Base-by-base conservation (phyloP, 2,113 vertebrate species). In the Origma solitaria region DNA sequence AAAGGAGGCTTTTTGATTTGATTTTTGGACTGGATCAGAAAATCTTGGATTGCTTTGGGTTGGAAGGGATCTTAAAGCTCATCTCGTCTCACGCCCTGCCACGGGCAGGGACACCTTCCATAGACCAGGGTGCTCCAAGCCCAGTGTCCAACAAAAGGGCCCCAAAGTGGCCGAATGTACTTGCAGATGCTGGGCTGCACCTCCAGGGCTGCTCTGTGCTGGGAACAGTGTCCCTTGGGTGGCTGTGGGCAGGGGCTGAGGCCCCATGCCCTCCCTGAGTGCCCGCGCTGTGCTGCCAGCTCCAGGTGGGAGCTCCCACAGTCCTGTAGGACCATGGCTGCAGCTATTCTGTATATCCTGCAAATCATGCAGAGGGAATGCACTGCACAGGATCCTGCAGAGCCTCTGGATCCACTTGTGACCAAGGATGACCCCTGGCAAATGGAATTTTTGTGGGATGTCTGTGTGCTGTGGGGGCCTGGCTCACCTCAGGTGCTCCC, bases 191-290 rank as follows among this genome's bases (percentile, higher is more conserved):
- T 18, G 35, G 18, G 33, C 3, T 54, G 27, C 7, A 3, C 11
- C 40, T 15, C 20, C 35, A 2, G 58, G 9, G 40, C 44, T 70
- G 24, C 70, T 57, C 61, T 47, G 10, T 7, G 37, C 25, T 64
- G 60, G 25, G 58, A n/a, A 35, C 28, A 44, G 13, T n/a, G 80
- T 14, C 17, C 45, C 8, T 27, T 7, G 25, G 11, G 3, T 22
- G 60, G 24, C 53, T n/a, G 7, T 24, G 42, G 35, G 38, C 47
- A 12, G 30, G 23, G 8, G 30, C 1, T 3, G 31, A 23, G 60
- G 11, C 11, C 2, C 5, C 1, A 1, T 21, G 21, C 23, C 7
- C 16, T 11, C 33, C 64, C 42, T 5, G 18, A 6, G 54, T 13
- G n/a, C 21, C 30, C 28, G 15, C 28, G 18, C 6, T 10, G 30